Conservation (phyloP, 2,888 invertebrate genomes). For the Amphipoea oculea region DNA sequence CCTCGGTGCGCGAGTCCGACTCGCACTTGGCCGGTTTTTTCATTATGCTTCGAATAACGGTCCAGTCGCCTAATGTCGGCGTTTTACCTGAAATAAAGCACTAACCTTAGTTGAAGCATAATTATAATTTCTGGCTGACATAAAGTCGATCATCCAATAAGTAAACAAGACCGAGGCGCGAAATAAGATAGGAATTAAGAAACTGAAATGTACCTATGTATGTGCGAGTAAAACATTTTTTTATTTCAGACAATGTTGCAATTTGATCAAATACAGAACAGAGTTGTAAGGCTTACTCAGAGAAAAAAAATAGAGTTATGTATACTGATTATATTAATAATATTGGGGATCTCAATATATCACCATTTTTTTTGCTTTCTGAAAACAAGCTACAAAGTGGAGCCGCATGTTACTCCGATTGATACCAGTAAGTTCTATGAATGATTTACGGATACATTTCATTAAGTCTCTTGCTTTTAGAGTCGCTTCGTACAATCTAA, state of each 20-base stretch:
- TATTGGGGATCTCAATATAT: background rate
- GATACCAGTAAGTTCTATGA: constrained; percentile 10
- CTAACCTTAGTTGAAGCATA: background rate
- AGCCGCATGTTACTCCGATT: background rate
- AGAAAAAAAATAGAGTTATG: background rate
- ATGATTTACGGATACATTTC: background rate
- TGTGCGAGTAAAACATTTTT: background rate
- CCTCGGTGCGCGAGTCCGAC: too few species aligned
- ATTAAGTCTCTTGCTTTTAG: background rate
- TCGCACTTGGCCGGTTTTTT: too few species aligned
- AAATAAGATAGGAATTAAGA: background rate
- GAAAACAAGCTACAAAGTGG: background rate
- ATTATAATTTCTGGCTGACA: background rate
- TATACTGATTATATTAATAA: background rate
- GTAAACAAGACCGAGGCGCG: background rate
- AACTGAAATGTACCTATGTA: background rate
- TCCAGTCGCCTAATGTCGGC: background rate
- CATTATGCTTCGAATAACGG: background rate
- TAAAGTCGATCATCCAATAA: background rate
- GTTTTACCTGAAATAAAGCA: background rate
- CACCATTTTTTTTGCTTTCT: background rate
- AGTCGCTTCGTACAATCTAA: background rate
- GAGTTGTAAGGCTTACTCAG: background rate
- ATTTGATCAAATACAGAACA: background rate
- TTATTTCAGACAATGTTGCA: constrained; percentile 22